A percentile compares a stretch with the other conserved stretches of the same genome.
Evolutionary conservation across 2,888 invertebrate genomes (phyloP).

Genomic region (Ommatoiulus sabulosus): DNA sequence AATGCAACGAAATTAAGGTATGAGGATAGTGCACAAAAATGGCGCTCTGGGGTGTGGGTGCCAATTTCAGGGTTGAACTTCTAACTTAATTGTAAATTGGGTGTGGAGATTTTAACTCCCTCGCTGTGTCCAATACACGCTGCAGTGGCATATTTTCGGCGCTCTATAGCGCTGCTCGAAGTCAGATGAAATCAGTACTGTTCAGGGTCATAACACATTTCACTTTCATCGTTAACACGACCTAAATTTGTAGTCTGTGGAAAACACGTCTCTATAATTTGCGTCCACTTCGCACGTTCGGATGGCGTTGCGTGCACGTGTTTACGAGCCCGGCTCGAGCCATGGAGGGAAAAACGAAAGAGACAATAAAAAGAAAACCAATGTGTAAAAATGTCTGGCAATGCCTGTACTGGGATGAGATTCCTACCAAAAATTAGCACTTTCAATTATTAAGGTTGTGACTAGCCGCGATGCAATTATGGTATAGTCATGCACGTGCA

Average conservation of each 20-base stretch:
- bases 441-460: conserved; percentile 7
- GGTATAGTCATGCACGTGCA: neutral
- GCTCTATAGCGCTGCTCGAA: neutral
- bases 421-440: conserved; percentile 15
- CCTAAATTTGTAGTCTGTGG: conserved; percentile 26
- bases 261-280: conserved; percentile 27
- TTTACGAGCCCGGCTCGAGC: neutral
- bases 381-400: neutral
- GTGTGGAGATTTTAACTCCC: conserved; percentile 12
- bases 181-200: conserved; percentile 34
- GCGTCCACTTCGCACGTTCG: neutral
- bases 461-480: conserved; percentile 3
- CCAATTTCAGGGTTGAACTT: conserved; percentile 34
- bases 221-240: conserved; percentile 28
- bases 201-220: conserved; percentile 34
- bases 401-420: neutral
- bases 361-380: conserved; percentile 26
- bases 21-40: neutral
- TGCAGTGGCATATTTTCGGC: conserved; percentile 1
- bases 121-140: conserved; percentile 17
- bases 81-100: conserved; percentile 27
- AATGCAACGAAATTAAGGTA: no score
- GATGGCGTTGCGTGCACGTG: neutral
- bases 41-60: neutral
- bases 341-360: neutral